Evolutionary conservation across 1,140 invertebrate genomes (phyloP).

Genomic region (Drosophila ironensis): DNA sequence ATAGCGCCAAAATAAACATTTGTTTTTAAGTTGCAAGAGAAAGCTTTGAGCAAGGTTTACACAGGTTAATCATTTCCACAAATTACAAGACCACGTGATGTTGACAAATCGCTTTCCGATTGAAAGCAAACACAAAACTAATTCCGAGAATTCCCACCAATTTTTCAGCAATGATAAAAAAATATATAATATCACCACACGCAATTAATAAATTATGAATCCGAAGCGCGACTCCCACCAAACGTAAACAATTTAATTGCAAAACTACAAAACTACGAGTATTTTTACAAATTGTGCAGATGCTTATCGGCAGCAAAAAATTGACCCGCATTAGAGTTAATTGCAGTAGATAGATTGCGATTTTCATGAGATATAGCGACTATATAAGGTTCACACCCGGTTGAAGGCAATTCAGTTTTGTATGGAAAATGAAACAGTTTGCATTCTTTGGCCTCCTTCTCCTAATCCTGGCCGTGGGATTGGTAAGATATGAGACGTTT

Average conservation of each 20-base stretch:
- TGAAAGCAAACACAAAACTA: background rate
- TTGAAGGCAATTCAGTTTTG: conserved; percentile 7
- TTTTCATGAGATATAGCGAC: background rate
- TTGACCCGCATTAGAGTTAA: background rate
- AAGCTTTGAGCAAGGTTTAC: too few species aligned
- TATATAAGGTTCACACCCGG: conserved; percentile 40
- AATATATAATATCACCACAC: background rate
- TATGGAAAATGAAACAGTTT: conserved; percentile 57
- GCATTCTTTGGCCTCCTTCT: conserved; percentile 51
- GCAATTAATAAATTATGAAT: conserved; percentile 25
- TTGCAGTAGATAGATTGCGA: background rate
- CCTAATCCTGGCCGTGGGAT: conserved; percentile 43
- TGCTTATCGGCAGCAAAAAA: background rate
- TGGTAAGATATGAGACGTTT: conserved; percentile 31
- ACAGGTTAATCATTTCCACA: too few species aligned
- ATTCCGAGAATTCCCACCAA: background rate
- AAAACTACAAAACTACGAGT: background rate
- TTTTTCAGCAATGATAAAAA: background rate
- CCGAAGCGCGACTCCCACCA: background rate
- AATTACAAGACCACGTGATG: background rate
- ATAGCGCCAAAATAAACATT: background rate
- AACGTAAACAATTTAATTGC: background rate
- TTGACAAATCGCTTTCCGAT: background rate
- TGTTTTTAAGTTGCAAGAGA: too few species aligned
- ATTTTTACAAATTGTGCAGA: conserved; percentile 13